Base-by-base conservation (phyloP, 2,113 vertebrate genomes). In the Stegostoma tigrinum region DNA sequence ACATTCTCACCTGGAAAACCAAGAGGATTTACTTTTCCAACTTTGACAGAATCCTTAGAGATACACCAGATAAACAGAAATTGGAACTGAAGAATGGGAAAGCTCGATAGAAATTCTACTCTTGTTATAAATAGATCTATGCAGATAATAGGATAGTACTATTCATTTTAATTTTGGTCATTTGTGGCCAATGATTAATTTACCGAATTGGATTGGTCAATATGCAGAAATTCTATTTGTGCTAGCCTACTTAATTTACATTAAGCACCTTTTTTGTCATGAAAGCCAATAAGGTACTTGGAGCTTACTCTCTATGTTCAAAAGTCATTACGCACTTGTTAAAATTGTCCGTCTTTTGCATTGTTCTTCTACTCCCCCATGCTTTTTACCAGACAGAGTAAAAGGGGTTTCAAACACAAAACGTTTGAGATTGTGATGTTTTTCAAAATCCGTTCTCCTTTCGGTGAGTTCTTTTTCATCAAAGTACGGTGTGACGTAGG, bases 371-470 rank as follows among this genome's bases (percentile, higher is more conserved):
- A 99, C 99, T 0, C 99, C 99, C 0, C 99, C 99, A 0, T 99
- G 99, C 96, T 99, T 99, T 96, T 98, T 99, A 55, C 99, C 99
- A 0, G 98, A 99, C 68, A 99, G 97, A 0, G 99, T 99, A 97
- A 99, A 99, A 0, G 99, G 99, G 0, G 99, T 99, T 97, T 99
- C 99, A 0, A 99, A 99, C 78, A 99, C 99, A 30, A 99, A 99
- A 85, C 98, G 98, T 95, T 97, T 98, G 97, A 99, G 98, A 97
- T 99, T 99, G 97, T 99, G 99, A 96, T 99, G 99, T 96, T 98
- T 98, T 96, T 99, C 99, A 0, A 99, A 99, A 96, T 99, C 99
- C 0, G 99, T 99, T 97, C 97, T 98, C 8, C 99, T 98, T 7
- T 99, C 99, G 95, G 98, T 98, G 0, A 98, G 97, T 96, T 99